Base-by-base conservation (phyloP, 1,140 invertebrate species). In the Helicoverpa zea region DNA sequence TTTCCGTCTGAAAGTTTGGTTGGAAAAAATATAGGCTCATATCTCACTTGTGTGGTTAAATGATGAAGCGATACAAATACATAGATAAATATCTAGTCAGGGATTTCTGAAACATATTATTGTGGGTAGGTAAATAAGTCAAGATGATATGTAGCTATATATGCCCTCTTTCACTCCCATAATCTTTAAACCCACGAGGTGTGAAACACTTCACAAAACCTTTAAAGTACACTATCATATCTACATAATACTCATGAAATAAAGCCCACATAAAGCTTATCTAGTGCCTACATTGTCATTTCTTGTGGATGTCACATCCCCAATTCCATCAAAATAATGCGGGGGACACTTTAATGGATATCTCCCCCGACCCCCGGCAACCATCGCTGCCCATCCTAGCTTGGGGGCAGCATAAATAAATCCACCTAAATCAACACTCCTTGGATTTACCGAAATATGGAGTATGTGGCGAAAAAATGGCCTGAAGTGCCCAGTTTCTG, bases 341-440 rank as follows among this genome's bases (percentile, higher is more conserved):
- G 23, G 16, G 43, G 23, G 49, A 49, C 49, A 68, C 68, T 52
- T 29, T 72, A 72, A 72, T 72, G 68, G 68, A 72, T 54, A 72
- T 72, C 23, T 54, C 23, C 23, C 11, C 35, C 35, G 35, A 12
- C 1, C 12, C n/a, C 13, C n/a, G 68, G 52, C 68, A 54, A 49
- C 68, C 23, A 72, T 72, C 49, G 10, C 4, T 68, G 68, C 47
- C n/a, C 68, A 52, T 52, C 68, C n/a, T 47, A 2, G 29, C 68
- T 54, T 30, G 49, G 18, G 23, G 68, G 49, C 68, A 72, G 68
- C 68, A 72, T 72, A 72, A 72, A 72, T 72, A 72, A 72, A 72
- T 72, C 68, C 68, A 12, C 68, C 68, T 72, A 72, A 72, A 30
- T 72, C 49, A 72, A 72, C 68, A 72, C 68, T 72, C 49, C 14